Conservation (phyloP, 1,140 invertebrate genomes). For the Samia ricini region DNA sequence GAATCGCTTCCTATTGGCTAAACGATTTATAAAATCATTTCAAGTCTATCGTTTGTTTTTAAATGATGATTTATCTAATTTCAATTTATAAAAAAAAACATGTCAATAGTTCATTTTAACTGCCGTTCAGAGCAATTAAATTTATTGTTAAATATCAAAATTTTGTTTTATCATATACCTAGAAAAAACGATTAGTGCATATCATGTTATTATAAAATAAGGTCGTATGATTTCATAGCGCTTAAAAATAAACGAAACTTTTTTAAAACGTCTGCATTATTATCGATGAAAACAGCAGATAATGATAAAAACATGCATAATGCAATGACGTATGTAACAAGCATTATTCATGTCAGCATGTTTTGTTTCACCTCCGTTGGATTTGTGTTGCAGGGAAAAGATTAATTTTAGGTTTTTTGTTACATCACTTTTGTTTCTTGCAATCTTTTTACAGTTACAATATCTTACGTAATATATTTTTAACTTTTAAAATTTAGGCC, state of each 20-base stretch:
- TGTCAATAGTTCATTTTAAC: too few species aligned
- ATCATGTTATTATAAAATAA: background rate
- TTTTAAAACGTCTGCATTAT: background rate
- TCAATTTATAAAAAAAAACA: too few species aligned
- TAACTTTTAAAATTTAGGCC: too few species aligned
- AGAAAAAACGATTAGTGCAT: too few species aligned
- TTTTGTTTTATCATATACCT: too few species aligned
- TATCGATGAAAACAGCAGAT: background rate
- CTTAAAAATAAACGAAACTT: background rate
- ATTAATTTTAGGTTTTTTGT: background rate
- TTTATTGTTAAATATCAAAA: too few species aligned
- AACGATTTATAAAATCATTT: too few species aligned
- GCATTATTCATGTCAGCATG: background rate
- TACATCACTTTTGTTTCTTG: background rate
- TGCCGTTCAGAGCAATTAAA: too few species aligned
- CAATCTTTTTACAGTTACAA: too few species aligned
- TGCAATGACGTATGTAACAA: background rate
- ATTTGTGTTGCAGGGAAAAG: background rate
- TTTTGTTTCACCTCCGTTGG: background rate
- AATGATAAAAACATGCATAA: background rate
- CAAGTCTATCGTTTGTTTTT: too few species aligned
- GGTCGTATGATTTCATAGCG: background rate
- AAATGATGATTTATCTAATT: too few species aligned
- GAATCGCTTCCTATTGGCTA: constrained; percentile 8
- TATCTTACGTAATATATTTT: too few species aligned